Evolutionary conservation across 2,113 vertebrate genomes (phyloP).

Genomic region (Taurulus bubalis): DNA sequence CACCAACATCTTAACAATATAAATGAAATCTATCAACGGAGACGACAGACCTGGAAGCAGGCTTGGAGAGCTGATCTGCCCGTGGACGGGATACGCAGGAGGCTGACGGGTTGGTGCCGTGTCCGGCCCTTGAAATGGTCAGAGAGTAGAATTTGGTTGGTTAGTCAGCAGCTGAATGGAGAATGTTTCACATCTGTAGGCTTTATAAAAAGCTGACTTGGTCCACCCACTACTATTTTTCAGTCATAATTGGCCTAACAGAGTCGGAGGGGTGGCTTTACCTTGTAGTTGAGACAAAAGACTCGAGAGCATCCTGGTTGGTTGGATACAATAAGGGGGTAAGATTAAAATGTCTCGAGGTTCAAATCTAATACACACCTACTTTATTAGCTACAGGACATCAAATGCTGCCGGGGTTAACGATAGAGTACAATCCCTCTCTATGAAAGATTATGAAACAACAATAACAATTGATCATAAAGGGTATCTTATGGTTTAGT

Average conservation of each 20-base stretch:
- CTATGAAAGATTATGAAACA: no score
- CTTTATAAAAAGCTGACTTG: background rate
- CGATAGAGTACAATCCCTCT: background rate
- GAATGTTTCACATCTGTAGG: background rate
- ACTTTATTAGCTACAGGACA: background rate
- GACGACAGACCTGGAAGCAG: slow-evolving; percentile 9
- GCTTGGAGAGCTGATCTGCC: background rate
- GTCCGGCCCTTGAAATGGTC: background rate
- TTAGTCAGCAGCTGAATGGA: background rate
- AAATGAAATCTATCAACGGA: background rate
- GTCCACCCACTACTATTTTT: background rate
- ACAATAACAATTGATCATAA: background rate
- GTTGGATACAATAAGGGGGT: background rate
- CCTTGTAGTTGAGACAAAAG: background rate
- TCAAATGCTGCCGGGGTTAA: background rate
- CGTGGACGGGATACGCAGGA: background rate
- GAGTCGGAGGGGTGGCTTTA: background rate
- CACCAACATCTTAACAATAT: background rate
- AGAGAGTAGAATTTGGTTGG: background rate
- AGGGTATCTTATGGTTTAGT: background rate
- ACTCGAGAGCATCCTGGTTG: background rate
- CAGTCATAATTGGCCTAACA: background rate
- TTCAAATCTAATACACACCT: background rate
- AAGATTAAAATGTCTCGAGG: no score
- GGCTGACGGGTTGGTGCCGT: background rate